Conservation (phyloP, 2,888 invertebrate species). For the Diplolepis rosae region DNA sequence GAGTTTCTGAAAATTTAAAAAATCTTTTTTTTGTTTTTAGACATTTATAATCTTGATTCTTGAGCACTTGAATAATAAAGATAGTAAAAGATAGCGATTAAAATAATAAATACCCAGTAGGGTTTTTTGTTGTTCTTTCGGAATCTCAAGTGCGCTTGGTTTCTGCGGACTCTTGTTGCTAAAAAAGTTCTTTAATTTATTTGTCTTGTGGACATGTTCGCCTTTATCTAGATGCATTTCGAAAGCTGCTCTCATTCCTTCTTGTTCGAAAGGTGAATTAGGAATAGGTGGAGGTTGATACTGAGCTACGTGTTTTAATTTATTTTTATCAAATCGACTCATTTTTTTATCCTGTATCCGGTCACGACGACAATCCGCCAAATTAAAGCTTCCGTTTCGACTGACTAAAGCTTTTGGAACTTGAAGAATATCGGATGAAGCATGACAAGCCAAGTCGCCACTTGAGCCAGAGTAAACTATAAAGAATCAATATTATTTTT, state of each 20-base stretch:
- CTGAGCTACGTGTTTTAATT: slow-evolving; percentile 76
- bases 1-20: slow-evolving; percentile 10
- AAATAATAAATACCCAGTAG: slow-evolving; percentile 54
- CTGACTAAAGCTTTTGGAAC: slow-evolving; percentile 53
- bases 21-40: too few species aligned
- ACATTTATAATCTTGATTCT: too few species aligned
- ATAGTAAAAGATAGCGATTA: slow-evolving; percentile 22
- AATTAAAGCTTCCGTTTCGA: slow-evolving; percentile 68
- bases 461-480: slow-evolving; percentile 64
- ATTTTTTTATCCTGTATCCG: slow-evolving; percentile 72
- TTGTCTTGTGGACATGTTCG: slow-evolving; percentile 73
- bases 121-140: slow-evolving; percentile 65
- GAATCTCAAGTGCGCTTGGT: slow-evolving; percentile 60
- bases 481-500: slow-evolving; percentile 14
- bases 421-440: slow-evolving; percentile 60
- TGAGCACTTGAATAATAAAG: too few species aligned
- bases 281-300: slow-evolving; percentile 76
- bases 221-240: slow-evolving; percentile 77
- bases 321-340: slow-evolving; percentile 54
- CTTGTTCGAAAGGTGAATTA: slow-evolving; percentile 64
- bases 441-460: slow-evolving; percentile 59
- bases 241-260: slow-evolving; percentile 75
- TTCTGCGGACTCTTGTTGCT: slow-evolving; percentile 66
- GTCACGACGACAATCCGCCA: slow-evolving; percentile 55
- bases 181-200: slow-evolving; percentile 74